Evolutionary conservation across 2,888 invertebrate genomes (phyloP).

Genomic region (Arctia plantaginis): DNA sequence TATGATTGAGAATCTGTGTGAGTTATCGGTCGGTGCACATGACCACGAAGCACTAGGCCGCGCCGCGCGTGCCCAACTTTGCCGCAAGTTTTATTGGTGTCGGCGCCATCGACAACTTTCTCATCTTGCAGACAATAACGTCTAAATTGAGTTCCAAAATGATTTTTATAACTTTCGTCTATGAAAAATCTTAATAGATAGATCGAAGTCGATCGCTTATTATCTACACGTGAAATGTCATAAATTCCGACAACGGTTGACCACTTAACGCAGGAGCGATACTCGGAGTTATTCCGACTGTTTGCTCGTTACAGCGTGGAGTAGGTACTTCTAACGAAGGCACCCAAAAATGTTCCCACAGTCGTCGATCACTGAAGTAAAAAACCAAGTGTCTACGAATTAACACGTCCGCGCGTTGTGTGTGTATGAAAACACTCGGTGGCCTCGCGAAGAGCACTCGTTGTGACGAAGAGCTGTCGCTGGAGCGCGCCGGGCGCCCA

Average conservation of each 20-base stretch:
- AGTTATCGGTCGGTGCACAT: slow-evolving; percentile 64
- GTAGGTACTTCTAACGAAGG: slow-evolving; percentile 83
- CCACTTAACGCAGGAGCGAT: slow-evolving; percentile 83
- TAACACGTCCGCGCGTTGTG: slow-evolving; percentile 84
- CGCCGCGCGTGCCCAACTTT: slow-evolving; percentile 69
- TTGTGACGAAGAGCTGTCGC: slow-evolving; percentile 81
- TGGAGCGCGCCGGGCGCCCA: slow-evolving; percentile 48
- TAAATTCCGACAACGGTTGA: slow-evolving; percentile 77
- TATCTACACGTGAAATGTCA: slow-evolving; percentile 73
- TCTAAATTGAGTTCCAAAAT: slow-evolving; percentile 83
- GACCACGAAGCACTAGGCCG: slow-evolving; percentile 51
- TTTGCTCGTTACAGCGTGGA: slow-evolving; percentile 83
- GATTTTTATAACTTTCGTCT: slow-evolving; percentile 77
- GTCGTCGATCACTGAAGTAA: slow-evolving; percentile 84
- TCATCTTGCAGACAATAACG: slow-evolving; percentile 82
- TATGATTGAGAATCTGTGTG: slow-evolving; percentile 63
- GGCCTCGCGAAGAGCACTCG: slow-evolving; percentile 79
- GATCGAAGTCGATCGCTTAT: slow-evolving; percentile 73
- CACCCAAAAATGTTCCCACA: slow-evolving; percentile 85
- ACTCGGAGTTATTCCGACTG: slow-evolving; percentile 78
- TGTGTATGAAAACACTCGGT: slow-evolving; percentile 85
- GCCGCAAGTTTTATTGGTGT: slow-evolving; percentile 71
- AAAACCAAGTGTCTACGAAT: slow-evolving; percentile 85
- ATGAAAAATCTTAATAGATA: slow-evolving; percentile 64
- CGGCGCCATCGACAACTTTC: slow-evolving; percentile 85